Evolutionary conservation across 1,140 invertebrate species (phyloP), one percentile per base, ranked within the genome.

Genomic region (Drosophila sucinea): DNA sequence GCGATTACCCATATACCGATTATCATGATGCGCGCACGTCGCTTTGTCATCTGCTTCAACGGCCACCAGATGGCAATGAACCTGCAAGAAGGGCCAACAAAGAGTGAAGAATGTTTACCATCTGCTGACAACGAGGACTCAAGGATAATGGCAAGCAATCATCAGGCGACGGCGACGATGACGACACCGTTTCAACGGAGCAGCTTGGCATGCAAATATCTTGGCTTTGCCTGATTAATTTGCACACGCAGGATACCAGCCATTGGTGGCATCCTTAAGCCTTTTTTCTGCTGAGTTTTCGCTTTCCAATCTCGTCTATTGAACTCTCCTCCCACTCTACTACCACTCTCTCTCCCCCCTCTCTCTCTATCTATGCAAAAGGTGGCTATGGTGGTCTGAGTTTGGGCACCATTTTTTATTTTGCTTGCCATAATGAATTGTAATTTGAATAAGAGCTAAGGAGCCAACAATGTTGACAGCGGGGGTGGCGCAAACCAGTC

Each of bases 31-130:
- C 96, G 94, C 0, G 97, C 97, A 27, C 96, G 94, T 44, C 95
- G 93, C 73, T 97, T 97, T 25, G 97, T 98, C 92, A 98, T 97
- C 92, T 98, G 97, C 90, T 97, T 97, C 74, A 98, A 92, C 1
- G 97, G 97, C 95, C 96, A 98, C 96, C 98, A 98, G 70, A 98
- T 98, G 32, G 98, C 98, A 71, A 98, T 93, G 91, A 98, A 98
- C 93, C 98, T 99, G 95, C n/a, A 95, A 67, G 91, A 92, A 93
- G 78, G 91, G 86, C 79, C 72, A 78, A 79, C 85, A 81, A 81
- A 90, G 84, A 73, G 47, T 79, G 70, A 81, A 90, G 84, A 73
- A 55, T 79, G 70, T 85, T 71, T 41, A 76, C 60, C 68, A 76
- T 71, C 67, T 67, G 35, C 17, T 44, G 63, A 61, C 65, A 60